Evolutionary conservation across 2,888 invertebrate species (phyloP), one percentile per base, ranked within the genome.

Genomic region (Athalia cordata): DNA sequence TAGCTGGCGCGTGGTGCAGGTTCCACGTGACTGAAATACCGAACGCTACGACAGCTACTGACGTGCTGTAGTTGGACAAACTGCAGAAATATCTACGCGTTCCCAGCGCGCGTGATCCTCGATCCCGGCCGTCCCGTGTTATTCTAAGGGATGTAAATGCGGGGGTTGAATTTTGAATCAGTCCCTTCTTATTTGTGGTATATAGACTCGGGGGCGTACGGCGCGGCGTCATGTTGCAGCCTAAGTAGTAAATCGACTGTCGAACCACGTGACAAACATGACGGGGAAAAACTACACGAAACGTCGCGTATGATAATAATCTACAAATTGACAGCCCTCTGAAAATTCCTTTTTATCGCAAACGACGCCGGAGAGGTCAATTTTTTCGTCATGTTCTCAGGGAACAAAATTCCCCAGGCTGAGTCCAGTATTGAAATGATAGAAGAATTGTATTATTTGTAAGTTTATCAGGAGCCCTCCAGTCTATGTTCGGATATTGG

Each of bases 1-100:
- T 29, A 0, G 77, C 55, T 76, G 70, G 29, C 29, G 29, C 29
- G 29, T 29, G 29, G 29, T 29, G 29, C 29, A 29, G 79, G 29
- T 6, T 7, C 81, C 82, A 84, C 88, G 89, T 89, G 89, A 87
- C 87, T 81, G 82, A 85, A 89, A 88, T 89, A 84, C 81, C 80
- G 80, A 87, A 47, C 57, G 29, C 29, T 11, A n/a, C 6, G 47
- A 47, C 78, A 84, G 80, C 79, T 77, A 78, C 29, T 29, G 75
- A 66, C 65, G 62, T 47, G 13, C n/a, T 9, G 13, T 29, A 11
- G 9, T 61, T 6, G 13, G 11, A 29, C 52, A 29, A n/a, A 55
- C 59, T 9, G 29, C 72, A 47, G 72, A 72, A 57, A 72, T 59
- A 72, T 29, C 29, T 29, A 29, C 29, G 29, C 29, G 29, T 29